These are phyloP conservation scores for Chelmon rostratus DNA, from an alignment of 2,797 vertebrate species.

Conservation along the genomic window DNA sequence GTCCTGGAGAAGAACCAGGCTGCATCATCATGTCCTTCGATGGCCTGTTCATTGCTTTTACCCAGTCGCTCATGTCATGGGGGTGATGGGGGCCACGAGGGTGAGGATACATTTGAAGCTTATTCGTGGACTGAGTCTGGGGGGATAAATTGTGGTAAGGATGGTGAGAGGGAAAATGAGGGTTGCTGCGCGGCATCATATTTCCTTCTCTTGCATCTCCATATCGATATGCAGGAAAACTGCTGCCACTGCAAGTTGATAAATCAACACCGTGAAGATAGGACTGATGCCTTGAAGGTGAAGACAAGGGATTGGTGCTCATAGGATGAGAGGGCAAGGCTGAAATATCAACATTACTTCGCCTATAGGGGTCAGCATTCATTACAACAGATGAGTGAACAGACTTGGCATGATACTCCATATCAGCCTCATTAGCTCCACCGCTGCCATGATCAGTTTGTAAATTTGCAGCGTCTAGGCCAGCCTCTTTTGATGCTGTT, in stretches of 20 bases:
- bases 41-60: constrained; percentile 80
- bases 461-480: constrained; percentile 60
- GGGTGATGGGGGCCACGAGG: constrained; percentile 78
- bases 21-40: constrained; percentile 83
- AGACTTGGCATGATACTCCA: constrained; percentile 77
- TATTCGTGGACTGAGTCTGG: constrained; percentile 77
- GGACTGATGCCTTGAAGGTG: constrained; percentile 81
- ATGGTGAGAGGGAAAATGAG: constrained; percentile 81
- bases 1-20: constrained; percentile 77
- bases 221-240: constrained; percentile 80
- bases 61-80: constrained; percentile 84
- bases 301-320: constrained; percentile 80
- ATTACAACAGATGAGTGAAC: constrained; percentile 74
- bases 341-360: constrained; percentile 72
- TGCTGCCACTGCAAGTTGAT: constrained; percentile 63
- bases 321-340: constrained; percentile 72
- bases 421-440: constrained; percentile 68
- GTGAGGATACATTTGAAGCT: constrained; percentile 84
- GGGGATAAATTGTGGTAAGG: constrained; percentile 80
- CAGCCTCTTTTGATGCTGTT: constrained; percentile 66
- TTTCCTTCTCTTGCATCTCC: constrained; percentile 81
- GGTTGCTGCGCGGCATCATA: constrained; percentile 72
- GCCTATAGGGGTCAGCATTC: constrained; percentile 79
- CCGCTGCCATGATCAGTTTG: constrained; percentile 67
- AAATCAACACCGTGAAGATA: constrained; percentile 84